phyloP scores from a whole-genome alignment of 1,140 invertebrate species.

The Ceratina japonica region DNA sequence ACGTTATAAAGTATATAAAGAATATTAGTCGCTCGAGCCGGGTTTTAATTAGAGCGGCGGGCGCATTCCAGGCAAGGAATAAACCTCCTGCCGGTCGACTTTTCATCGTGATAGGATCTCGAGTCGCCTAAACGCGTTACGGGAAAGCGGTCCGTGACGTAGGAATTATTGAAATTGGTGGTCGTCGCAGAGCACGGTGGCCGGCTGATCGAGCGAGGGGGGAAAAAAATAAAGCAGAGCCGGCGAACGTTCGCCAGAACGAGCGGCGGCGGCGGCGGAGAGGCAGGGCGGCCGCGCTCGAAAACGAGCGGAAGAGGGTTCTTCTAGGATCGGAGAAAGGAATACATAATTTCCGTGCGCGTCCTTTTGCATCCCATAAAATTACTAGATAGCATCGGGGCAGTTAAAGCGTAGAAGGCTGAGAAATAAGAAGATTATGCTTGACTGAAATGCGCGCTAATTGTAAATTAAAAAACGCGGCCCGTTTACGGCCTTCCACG shows the following conservation, averaged over 20 bases:
- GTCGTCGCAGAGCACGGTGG: not conserved
- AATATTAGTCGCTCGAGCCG: not conserved
- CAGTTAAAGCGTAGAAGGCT: slow-evolving; percentile 2
- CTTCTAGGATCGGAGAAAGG: slow-evolving; percentile 7
- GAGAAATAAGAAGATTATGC: slow-evolving; percentile 36
- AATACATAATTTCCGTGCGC: slow-evolving; percentile 21
- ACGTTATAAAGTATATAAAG: not conserved
- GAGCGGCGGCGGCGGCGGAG: not conserved
- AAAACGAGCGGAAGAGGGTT: slow-evolving; percentile 11
- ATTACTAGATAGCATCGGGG: slow-evolving; percentile 31
- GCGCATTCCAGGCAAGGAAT: not conserved
- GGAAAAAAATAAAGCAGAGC: not conserved
- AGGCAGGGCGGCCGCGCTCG: not conserved
- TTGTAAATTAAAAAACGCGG: slow-evolving; percentile 34
- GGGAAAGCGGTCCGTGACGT: not conserved
- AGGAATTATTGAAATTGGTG: slow-evolving; percentile 16
- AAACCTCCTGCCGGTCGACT: not conserved
- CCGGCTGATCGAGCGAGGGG: not conserved
- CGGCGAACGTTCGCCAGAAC: not conserved
- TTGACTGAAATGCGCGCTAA: slow-evolving; percentile 31
- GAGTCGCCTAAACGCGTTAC: not conserved
- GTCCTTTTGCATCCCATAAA: slow-evolving; percentile 35
- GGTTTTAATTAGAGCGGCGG: slow-evolving; percentile 6
- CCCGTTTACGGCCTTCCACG: slow-evolving; percentile 11
- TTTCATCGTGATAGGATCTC: not conserved